These are phyloP conservation scores for Psix sp. DNA, from an alignment of 1,140 invertebrate genomes.

Conservation along the genomic window DNA sequence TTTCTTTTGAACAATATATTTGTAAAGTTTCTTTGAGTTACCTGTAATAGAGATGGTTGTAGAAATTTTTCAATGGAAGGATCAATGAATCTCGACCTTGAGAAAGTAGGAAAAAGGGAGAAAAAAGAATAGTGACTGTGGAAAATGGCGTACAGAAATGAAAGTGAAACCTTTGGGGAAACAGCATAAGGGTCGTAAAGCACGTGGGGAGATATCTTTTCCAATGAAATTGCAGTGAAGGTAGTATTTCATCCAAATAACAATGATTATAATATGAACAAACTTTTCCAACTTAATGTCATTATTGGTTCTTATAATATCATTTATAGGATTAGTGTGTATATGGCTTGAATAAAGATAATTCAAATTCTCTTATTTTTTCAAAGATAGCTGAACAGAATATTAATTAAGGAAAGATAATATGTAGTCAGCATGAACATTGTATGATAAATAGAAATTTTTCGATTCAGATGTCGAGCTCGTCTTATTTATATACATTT, in stretches of 20 bases:
- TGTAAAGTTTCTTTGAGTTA: no score
- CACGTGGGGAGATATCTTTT: slow-evolving; percentile 37
- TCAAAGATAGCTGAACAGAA: no score
- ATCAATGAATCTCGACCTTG: slow-evolving; percentile 56
- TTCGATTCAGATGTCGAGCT: slow-evolving; percentile 5
- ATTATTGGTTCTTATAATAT: slow-evolving; percentile 75
- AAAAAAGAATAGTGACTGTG: slow-evolving; percentile 8
- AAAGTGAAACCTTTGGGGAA: slow-evolving; percentile 43
- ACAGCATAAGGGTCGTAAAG: slow-evolving; percentile 26
- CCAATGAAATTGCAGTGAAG: slow-evolving; percentile 39
- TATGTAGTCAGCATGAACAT: slow-evolving; percentile 52
- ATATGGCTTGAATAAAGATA: no score
- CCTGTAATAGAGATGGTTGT: slow-evolving; percentile 15
- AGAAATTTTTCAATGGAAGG: slow-evolving; percentile 28
- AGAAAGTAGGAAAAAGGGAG: slow-evolving; percentile 6
- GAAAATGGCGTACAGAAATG: slow-evolving; percentile 33
- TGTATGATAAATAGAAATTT: neutral
- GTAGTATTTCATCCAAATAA: slow-evolving; percentile 54
- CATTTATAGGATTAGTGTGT: slow-evolving; percentile 75
- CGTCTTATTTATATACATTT: slow-evolving; percentile 33
- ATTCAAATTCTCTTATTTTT: no score
- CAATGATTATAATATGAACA: slow-evolving; percentile 74
- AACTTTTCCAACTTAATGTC: no score
- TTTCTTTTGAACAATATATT: no score
- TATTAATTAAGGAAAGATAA: no score